phyloP scores from a whole-genome alignment of 1,140 invertebrate genomes.

The Halyomorpha halys region DNA sequence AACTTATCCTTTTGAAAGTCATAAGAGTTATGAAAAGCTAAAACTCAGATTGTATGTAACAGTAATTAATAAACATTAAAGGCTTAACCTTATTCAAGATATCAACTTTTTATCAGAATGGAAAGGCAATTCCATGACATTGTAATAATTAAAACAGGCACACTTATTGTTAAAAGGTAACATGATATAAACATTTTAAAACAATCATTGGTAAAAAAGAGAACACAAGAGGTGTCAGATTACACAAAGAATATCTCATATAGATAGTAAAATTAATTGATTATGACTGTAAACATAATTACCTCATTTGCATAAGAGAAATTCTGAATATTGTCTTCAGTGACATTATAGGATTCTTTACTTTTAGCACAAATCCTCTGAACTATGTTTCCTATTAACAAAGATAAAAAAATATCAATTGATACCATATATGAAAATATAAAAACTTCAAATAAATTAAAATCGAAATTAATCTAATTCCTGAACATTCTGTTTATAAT shows the following conservation, averaged over 20 bases:
- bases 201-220: neutral
- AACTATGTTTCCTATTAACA: neutral
- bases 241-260: neutral
- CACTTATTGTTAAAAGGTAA: neutral
- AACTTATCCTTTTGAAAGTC: too few species aligned
- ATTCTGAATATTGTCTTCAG: neutral
- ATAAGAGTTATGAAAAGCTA: too few species aligned
- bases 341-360: neutral
- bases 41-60: too few species aligned
- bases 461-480: too few species aligned
- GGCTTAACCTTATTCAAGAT: too few species aligned
- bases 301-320: neutral
- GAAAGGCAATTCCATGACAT: too few species aligned
- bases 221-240: neutral
- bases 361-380: slow-evolving; percentile 11
- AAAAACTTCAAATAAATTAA: neutral
- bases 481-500: too few species aligned
- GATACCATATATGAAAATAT: neutral
- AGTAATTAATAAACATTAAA: too few species aligned
- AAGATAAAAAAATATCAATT: neutral
- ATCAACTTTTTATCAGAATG: too few species aligned
- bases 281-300: neutral
- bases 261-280: neutral
- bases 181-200: neutral
- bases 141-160: too few species aligned